phyloP scores from a whole-genome alignment of 2,888 invertebrate species.

The Drosophila melanocephala region DNA sequence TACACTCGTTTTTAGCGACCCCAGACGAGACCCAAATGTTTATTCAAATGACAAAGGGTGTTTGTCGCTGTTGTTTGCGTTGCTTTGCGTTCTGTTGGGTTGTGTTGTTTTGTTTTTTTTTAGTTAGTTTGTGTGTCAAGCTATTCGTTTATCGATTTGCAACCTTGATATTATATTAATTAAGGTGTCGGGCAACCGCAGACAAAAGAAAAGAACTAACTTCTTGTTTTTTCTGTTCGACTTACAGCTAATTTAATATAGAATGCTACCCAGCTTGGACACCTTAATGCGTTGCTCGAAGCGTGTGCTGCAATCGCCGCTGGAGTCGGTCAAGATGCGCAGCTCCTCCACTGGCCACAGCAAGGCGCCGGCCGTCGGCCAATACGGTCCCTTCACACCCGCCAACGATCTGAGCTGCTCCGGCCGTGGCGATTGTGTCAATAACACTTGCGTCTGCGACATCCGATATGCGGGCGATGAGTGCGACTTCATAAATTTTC shows the following conservation, averaged over 20 bases:
- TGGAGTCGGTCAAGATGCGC: constrained; percentile 71
- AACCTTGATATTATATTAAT: constrained; percentile 49
- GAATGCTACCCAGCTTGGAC: constrained; percentile 85
- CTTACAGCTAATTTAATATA: constrained; percentile 79
- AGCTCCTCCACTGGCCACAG: constrained; percentile 56
- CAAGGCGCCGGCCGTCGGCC: constrained; percentile 53
- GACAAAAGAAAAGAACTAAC: constrained; percentile 11
- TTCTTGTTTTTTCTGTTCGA: background rate
- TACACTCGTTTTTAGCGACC: constrained; percentile 71
- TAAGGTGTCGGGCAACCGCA: constrained; percentile 15
- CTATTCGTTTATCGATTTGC: constrained; percentile 48
- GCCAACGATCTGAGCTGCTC: constrained; percentile 88
- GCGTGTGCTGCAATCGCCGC: constrained; percentile 82
- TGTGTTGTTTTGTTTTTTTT: background rate
- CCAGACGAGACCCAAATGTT: constrained; percentile 59
- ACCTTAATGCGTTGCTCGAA: constrained; percentile 86
- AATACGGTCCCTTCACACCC: constrained; percentile 64
- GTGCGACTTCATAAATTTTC: constrained; percentile 93
- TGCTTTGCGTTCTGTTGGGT: background rate
- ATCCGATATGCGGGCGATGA: constrained; percentile 94
- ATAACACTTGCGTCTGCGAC: constrained; percentile 96
- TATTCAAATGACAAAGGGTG: constrained; percentile 64
- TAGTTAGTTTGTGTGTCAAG: constrained; percentile 9
- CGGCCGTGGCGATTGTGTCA: constrained; percentile 95
- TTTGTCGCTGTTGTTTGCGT: constrained; percentile 19